A percentile compares a stretch with the other conserved stretches of the same genome.
Evolutionary conservation across 2,113 vertebrate species (phyloP).

Genomic region (Propithecus coquereli): DNA sequence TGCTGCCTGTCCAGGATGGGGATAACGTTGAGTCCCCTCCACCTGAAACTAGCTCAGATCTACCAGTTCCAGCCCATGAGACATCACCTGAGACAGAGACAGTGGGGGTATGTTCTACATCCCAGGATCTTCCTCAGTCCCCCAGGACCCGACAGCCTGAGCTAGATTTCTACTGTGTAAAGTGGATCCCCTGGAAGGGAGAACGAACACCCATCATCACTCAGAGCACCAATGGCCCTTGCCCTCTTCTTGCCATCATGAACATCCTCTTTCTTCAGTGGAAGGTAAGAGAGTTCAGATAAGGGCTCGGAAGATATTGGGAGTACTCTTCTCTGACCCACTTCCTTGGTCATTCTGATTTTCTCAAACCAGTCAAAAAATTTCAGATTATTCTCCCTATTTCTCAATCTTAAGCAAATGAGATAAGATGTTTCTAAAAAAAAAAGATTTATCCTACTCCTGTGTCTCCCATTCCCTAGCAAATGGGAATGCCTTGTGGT

Average conservation of each 20-base stretch:
- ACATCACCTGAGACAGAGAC: constrained; percentile 10
- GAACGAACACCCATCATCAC: constrained; percentile 90
- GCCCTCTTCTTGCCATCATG: constrained; percentile 95
- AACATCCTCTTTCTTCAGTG: constrained; percentile 93
- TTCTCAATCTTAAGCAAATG: background rate
- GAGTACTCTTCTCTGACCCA: background rate
- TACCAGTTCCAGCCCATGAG: background rate
- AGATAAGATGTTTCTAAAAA: background rate
- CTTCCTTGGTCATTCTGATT: background rate
- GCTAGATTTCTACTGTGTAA: constrained; percentile 89
- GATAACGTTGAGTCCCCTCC: background rate
- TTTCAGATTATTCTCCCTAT: background rate
- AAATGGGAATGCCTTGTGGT: background rate
- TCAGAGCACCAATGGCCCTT: constrained; percentile 94
- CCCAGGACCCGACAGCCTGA: constrained; percentile 45
- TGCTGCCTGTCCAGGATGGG: background rate
- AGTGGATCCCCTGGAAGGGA: constrained; percentile 97
- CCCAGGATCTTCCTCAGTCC: constrained; percentile 43
- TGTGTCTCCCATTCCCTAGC: background rate
- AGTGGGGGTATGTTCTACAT: rapidly evolving
- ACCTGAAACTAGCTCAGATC: background rate
- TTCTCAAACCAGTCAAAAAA: background rate
- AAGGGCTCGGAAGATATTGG: background rate
- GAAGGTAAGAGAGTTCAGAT: constrained; percentile 85
- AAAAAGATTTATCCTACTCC: background rate